Evolutionary conservation across 2,888 invertebrate species (phyloP).

Genomic region (Sthenelais limicola): DNA sequence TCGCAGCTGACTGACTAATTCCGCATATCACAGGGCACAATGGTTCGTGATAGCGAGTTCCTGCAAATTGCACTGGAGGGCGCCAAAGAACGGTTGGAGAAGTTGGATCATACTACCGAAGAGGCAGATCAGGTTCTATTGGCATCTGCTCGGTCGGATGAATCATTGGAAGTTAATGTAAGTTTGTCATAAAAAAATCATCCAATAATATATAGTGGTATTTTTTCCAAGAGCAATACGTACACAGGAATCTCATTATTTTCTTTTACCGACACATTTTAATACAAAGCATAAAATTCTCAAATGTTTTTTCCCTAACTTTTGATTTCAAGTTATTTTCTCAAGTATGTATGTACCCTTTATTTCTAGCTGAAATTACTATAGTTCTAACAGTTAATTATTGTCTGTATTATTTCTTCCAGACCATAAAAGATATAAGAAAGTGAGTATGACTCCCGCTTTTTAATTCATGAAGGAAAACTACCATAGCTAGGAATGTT

Average conservation of each 20-base stretch:
- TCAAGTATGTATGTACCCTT: too few relatives aligned
- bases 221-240: too few relatives aligned
- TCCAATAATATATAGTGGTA: too few relatives aligned
- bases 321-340: too few relatives aligned
- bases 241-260: neutral
- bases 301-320: neutral
- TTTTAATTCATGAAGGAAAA: too few relatives aligned
- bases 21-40: conserved; percentile 41
- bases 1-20: neutral
- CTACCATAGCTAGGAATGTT: too few relatives aligned
- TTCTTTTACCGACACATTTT: neutral
- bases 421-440: conserved; percentile 29
- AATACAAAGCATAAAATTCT: neutral
- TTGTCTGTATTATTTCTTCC: conserved; percentile 11
- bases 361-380: too few relatives aligned
- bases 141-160: conserved; percentile 39
- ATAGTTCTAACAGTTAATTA: too few relatives aligned
- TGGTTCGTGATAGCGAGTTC: conserved; percentile 47
- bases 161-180: conserved; percentile 41
- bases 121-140: conserved; percentile 40
- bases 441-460: conserved; percentile 36
- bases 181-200: too few relatives aligned
- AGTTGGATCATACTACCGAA: conserved; percentile 37
- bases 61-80: conserved; percentile 47
- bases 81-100: conserved; percentile 38